phyloP scores from a whole-genome alignment of 2,888 invertebrate species.

The Trichopoda pennipes region DNA sequence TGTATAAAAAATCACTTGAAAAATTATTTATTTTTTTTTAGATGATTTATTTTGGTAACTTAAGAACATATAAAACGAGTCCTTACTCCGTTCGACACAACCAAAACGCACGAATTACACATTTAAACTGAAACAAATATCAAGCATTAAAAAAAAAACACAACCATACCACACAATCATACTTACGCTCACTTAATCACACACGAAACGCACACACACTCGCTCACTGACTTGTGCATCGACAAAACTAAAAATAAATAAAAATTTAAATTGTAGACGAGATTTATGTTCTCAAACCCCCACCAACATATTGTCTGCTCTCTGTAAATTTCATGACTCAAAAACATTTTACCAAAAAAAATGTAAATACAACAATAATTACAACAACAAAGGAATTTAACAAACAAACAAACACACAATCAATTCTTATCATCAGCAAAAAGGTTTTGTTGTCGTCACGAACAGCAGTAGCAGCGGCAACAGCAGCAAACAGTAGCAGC shows the following conservation, averaged over 20 bases:
- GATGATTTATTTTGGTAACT: slow-evolving; percentile 15
- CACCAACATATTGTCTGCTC: slow-evolving; percentile 26
- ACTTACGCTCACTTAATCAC: slow-evolving; percentile 20
- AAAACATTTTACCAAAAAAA: slow-evolving; percentile 22
- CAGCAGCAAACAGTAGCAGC: not conserved
- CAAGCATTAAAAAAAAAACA: slow-evolving; percentile 39
- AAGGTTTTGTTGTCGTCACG: slow-evolving; percentile 26
- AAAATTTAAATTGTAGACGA: slow-evolving; percentile 4
- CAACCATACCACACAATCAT: slow-evolving; percentile 6
- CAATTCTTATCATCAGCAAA: slow-evolving; percentile 4
- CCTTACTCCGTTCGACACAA: slow-evolving; percentile 39
- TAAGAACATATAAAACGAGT: slow-evolving; percentile 15
- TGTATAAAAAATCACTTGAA: not conserved
- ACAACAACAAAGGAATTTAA: slow-evolving; percentile 1
- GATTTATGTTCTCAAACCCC: slow-evolving; percentile 35
- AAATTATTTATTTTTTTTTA: not conserved
- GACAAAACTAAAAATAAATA: not conserved
- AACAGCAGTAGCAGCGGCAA: slow-evolving; percentile 1
- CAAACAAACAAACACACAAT: slow-evolving; percentile 7
- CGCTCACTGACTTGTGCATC: not conserved
- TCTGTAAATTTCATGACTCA: slow-evolving; percentile 24
- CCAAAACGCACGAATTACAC: slow-evolving; percentile 58
- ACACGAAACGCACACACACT: slow-evolving; percentile 16
- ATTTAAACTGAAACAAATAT: slow-evolving; percentile 55
- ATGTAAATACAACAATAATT: slow-evolving; percentile 4